Evolutionary conservation across 2,888 invertebrate genomes (phyloP), one percentile per base, ranked within the genome.

Genomic region (Steromphala cineraria): DNA sequence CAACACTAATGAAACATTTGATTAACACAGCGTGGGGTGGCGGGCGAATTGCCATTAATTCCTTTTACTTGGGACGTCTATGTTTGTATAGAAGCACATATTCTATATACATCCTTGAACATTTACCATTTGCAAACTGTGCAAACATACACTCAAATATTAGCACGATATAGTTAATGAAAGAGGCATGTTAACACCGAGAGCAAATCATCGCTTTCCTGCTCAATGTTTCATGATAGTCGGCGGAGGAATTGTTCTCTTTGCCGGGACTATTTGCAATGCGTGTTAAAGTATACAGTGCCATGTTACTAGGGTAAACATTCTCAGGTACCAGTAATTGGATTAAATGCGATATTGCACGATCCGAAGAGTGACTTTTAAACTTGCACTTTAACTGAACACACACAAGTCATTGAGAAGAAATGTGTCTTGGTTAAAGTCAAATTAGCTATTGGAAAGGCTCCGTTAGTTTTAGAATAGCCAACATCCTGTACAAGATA

Each of bases 1-100:
- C 40, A 71, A 17, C 28, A 71, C 71, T 71, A 71, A 71, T 31
- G 71, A 71, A 71, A 71, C 36, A 71, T 71, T 71, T 71, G n/a
- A 71, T 36, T 71, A 62, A 62, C 24, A 62, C 28, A 28, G 21
- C 28, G 24, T 28, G 24, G 13, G 56, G 62, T 5, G 24, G 21
- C 21, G 24, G 62, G 21, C 0, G 3, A 56, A 10, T 46, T 46
- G 71, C 19, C 28, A 71, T 17, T 17, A 17, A 71, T 19, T 15
- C 40, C 7, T 19, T 15, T 71, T 36, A 40, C 71, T n/a, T 46
- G 40, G 19, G 71, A 71, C 36, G 71, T 17, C 31, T 17, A 10
- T 40, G 36, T 71, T 71, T 71, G 71, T 24, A 17, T 31, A 71
- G 31, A 71, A 71, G 36, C 31, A 36, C 19, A 36, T 4, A 71